phyloP scores from a whole-genome alignment of 2,113 vertebrate species.

The Morone saxatilis region DNA sequence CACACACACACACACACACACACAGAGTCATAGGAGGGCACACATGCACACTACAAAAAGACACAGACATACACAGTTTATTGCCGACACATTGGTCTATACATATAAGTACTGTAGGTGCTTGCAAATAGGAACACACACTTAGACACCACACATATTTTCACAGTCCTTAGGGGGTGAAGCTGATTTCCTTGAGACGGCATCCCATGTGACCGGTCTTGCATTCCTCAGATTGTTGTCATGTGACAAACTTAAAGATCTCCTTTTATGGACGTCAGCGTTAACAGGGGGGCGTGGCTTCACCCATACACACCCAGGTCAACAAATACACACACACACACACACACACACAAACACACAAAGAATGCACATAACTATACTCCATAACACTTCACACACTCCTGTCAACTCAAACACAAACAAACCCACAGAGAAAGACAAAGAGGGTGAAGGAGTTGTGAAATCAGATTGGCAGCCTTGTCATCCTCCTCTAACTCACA shows the following conservation, averaged over 20 bases:
- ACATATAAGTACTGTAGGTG: background rate
- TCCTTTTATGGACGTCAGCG: slow-evolving; percentile 87
- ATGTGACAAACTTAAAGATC: slow-evolving; percentile 89
- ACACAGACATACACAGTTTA: background rate
- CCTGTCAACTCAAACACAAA: slow-evolving; percentile 45
- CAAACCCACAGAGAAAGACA: background rate
- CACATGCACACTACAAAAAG: slow-evolving; percentile 8
- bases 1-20: slow-evolving; percentile 25
- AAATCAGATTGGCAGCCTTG: slow-evolving; percentile 27
- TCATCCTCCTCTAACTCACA: slow-evolving; percentile 25
- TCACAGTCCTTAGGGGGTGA: slow-evolving; percentile 62
- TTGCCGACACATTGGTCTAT: background rate
- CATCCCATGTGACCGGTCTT: slow-evolving; percentile 83
- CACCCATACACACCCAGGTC: slow-evolving; percentile 65
- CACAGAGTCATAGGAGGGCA: slow-evolving; percentile 14
- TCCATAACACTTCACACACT: slow-evolving; percentile 30
- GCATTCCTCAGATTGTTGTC: slow-evolving; percentile 87
- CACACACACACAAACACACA: slow-evolving; percentile 26
- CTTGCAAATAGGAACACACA: slow-evolving; percentile 1
- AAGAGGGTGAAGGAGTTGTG: background rate
- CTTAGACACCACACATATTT: slow-evolving; percentile 26
- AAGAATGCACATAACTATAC: slow-evolving; percentile 40
- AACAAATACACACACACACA: slow-evolving; percentile 43
- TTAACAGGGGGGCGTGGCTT: slow-evolving; percentile 81
- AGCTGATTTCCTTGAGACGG: slow-evolving; percentile 84